These are phyloP conservation scores for Pristionchus fissidentatus DNA, from an alignment of 2,888 invertebrate genomes.

Conservation along the genomic window DNA sequence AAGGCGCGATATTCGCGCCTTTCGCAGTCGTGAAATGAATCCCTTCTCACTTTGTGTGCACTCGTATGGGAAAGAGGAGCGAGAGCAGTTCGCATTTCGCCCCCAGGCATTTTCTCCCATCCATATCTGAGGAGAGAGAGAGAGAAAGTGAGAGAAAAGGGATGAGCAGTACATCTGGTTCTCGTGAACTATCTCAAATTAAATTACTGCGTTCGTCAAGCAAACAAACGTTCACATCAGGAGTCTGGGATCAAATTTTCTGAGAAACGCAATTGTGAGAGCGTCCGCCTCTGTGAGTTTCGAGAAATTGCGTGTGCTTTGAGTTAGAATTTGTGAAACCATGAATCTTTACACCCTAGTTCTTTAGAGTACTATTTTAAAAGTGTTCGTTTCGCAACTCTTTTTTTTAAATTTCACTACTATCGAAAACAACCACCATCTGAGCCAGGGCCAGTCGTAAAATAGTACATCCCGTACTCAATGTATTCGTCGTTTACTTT, in stretches of 20 bases:
- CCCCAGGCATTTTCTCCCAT: neutral
- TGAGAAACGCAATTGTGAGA: neutral
- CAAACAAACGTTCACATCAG: conserved; percentile 12
- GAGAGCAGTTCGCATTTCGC: neutral
- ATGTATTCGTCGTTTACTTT: too few relatives aligned
- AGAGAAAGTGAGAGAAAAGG: conserved; percentile 22
- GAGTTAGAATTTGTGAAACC: too few relatives aligned
- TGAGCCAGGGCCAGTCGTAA: too few relatives aligned
- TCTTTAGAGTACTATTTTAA: too few relatives aligned
- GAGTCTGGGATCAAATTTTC: neutral
- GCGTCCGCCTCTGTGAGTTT: neutral
- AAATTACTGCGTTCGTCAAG: neutral
- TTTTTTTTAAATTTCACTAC: too few relatives aligned
- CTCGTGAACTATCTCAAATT: conserved; percentile 31
- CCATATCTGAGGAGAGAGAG: neutral
- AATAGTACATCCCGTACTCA: too few relatives aligned
- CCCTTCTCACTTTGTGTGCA: neutral
- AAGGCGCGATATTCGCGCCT: too few relatives aligned
- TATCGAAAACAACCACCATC: too few relatives aligned
- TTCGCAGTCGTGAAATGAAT: conserved; percentile 18
- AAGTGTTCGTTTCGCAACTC: too few relatives aligned
- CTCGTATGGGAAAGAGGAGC: neutral
- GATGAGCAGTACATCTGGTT: conserved; percentile 2
- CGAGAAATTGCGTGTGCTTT: too few relatives aligned
- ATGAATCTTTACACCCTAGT: too few relatives aligned